phyloP scores from a whole-genome alignment of 2,797 vertebrate genomes.

The Alexandromys oeconomus region DNA sequence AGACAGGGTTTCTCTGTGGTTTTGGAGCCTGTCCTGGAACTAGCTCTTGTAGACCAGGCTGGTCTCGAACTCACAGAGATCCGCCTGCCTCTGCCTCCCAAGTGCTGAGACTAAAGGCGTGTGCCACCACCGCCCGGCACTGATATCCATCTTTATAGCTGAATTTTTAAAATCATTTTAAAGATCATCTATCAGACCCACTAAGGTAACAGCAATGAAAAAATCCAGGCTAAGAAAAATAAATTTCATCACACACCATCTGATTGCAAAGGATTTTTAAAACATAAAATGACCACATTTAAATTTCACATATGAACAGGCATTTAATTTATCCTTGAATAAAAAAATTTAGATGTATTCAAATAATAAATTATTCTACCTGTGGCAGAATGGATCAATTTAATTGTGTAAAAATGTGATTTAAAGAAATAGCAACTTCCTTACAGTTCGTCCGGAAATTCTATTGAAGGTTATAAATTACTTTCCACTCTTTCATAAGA shows the following conservation, averaged over 20 bases:
- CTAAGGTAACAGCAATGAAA: background rate
- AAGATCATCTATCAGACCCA: background rate
- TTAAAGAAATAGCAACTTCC: slow-evolving; percentile 44
- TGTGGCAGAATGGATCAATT: slow-evolving; percentile 54
- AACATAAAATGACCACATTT: background rate
- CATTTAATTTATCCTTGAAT: slow-evolving; percentile 46
- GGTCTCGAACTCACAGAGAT: too few species aligned
- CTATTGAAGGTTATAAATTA: slow-evolving; percentile 37
- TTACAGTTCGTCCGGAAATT: slow-evolving; percentile 51
- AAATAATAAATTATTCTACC: slow-evolving; percentile 62
- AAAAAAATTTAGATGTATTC: background rate
- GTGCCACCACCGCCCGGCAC: too few species aligned
- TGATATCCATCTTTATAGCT: background rate
- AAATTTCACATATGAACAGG: slow-evolving; percentile 3
- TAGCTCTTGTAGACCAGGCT: too few species aligned
- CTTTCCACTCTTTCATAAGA: slow-evolving; percentile 59
- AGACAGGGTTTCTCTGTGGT: too few species aligned
- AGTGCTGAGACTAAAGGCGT: too few species aligned
- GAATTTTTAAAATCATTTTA: slow-evolving; percentile 41
- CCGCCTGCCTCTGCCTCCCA: too few species aligned
- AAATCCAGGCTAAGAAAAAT: slow-evolving; percentile 54
- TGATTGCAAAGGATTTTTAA: slow-evolving; percentile 59
- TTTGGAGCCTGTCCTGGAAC: too few species aligned
- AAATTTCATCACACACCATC: slow-evolving; percentile 21
- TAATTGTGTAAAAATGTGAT: slow-evolving; percentile 52